Percentiles rank a stretch among this genome's conserved stretches.
Evolutionary conservation across 1,140 invertebrate species (phyloP).

Genomic region (Dufourea novaeangliae): DNA sequence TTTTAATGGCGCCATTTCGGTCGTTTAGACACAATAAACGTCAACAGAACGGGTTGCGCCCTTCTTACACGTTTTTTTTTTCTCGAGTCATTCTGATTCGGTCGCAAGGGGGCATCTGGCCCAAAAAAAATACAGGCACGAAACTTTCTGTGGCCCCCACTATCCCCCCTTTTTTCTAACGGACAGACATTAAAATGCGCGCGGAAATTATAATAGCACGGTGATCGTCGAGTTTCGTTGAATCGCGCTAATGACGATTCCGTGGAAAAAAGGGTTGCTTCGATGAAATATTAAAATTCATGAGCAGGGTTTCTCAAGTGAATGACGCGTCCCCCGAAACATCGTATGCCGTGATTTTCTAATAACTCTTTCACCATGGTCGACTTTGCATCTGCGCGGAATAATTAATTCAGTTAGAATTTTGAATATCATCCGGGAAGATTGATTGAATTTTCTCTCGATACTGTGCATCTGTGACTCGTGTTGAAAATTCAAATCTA

Average conservation of each 20-base stretch:
- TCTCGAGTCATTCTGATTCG: conserved; percentile 70
- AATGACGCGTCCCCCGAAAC: neutral
- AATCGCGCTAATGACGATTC: conserved; percentile 54
- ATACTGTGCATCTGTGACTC: no score
- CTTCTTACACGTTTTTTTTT: conserved; percentile 65
- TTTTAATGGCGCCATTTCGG: conserved; percentile 71
- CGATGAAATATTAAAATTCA: conserved; percentile 77
- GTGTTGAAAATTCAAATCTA: no score
- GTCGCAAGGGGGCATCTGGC: conserved; percentile 61
- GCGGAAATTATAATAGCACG: conserved; percentile 61
- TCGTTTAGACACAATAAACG: conserved; percentile 76
- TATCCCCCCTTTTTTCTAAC: neutral
- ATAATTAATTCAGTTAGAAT: neutral
- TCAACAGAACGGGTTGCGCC: conserved; percentile 69
- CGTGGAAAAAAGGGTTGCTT: conserved; percentile 61
- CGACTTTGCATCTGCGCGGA: neutral
- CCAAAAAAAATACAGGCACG: conserved; percentile 48
- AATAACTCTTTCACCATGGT: neutral
- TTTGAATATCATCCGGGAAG: neutral
- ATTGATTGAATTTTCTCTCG: neutral
- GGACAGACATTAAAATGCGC: conserved; percentile 58
- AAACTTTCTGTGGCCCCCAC: neutral
- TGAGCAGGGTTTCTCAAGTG: conserved; percentile 46
- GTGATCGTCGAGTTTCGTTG: conserved; percentile 72
- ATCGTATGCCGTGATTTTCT: conserved; percentile 35